phyloP scores from a whole-genome alignment of 2,797 vertebrate species.

The Lepus townsendii region DNA sequence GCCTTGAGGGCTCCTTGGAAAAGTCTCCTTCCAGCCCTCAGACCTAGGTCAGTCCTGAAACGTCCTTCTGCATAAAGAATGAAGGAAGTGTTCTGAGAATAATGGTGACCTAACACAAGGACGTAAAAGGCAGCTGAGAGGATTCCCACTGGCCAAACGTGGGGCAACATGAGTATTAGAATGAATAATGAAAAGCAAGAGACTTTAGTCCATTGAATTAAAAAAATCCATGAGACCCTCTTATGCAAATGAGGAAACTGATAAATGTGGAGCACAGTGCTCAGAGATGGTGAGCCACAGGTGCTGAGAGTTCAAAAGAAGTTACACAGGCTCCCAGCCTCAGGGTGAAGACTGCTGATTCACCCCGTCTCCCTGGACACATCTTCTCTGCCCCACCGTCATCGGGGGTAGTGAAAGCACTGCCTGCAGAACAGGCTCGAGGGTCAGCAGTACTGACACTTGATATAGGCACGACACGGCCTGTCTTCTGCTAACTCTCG shows the following conservation, averaged over 20 bases:
- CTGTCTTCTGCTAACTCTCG: not conserved
- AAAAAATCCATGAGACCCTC: not conserved
- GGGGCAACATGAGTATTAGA: not conserved
- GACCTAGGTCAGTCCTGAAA: not conserved
- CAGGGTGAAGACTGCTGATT: not conserved
- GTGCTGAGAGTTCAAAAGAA: not conserved
- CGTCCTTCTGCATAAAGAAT: not conserved
- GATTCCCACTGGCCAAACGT: not conserved
- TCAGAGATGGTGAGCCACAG: not conserved
- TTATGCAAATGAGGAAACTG: not conserved
- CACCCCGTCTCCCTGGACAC: not conserved
- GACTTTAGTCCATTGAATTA: not conserved
- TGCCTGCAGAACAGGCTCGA: not conserved
- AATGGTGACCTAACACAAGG: not conserved
- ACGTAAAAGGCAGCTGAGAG: constrained; percentile 4
- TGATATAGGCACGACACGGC: too few relatives aligned
- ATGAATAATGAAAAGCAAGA: not conserved
- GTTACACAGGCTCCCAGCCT: not conserved
- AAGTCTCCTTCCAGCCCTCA: not conserved
- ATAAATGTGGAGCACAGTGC: not conserved
- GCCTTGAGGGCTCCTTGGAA: not conserved
- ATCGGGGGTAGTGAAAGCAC: not conserved
- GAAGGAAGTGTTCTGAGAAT: not conserved
- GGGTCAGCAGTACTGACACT: not conserved
- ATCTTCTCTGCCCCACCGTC: not conserved